Evolutionary conservation across 2,113 vertebrate species (phyloP).

Genomic region (Xiphorhynchus elegans): DNA sequence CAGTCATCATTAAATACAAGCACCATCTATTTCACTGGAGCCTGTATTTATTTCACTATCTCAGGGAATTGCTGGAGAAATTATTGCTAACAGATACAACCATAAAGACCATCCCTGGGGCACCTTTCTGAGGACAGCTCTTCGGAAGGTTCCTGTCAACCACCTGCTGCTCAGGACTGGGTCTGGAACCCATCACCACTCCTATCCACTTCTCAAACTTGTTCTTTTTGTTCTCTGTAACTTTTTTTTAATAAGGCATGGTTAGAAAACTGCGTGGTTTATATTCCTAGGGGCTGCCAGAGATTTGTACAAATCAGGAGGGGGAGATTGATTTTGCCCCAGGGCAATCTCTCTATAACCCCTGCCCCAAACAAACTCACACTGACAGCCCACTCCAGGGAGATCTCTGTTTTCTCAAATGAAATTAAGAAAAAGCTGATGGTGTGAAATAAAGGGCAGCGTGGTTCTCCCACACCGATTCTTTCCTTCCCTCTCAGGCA

Average conservation of each 20-base stretch:
- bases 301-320: constrained; percentile 32
- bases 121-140: rapidly evolving
- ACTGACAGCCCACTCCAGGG: background rate
- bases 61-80: constrained; percentile 15
- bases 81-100: background rate
- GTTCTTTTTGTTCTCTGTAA: background rate
- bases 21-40: constrained; percentile 16
- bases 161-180: background rate
- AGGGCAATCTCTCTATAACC: constrained; percentile 12
- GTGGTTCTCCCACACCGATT: background rate
- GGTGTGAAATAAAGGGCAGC: background rate
- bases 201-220: background rate
- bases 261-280: constrained; percentile 54
- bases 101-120: background rate
- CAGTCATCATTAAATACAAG: background rate
- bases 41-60: constrained; percentile 35
- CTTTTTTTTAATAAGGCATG: constrained; percentile 56
- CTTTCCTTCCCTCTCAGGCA: background rate
- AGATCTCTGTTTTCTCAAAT: constrained; percentile 13
- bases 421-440: background rate
- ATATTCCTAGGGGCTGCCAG: constrained; percentile 30
- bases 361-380: background rate
- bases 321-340: constrained; percentile 1
- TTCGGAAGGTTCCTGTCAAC: constrained; percentile 5
- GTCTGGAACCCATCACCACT: constrained; percentile 55